phyloP scores from a whole-genome alignment of 2,888 invertebrate genomes.

The Cheiracanthium punctorium region DNA sequence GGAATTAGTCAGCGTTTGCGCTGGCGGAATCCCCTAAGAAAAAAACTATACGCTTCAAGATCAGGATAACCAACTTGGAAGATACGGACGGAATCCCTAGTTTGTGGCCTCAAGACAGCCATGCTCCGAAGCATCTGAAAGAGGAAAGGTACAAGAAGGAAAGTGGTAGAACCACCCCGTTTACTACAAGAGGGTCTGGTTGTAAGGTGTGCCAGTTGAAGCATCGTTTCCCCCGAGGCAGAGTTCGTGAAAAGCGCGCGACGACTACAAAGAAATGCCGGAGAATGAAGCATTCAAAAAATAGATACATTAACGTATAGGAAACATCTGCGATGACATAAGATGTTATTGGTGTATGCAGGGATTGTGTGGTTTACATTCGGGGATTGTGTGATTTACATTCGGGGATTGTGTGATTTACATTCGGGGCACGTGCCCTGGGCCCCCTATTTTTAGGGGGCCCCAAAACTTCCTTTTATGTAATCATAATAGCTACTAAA shows the following conservation, averaged over 20 bases:
- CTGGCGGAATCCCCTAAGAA: too few species aligned
- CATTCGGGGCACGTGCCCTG: too few species aligned
- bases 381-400: too few species aligned
- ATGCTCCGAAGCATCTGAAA: not conserved
- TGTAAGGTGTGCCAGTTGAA: not conserved
- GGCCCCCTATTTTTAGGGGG: too few species aligned
- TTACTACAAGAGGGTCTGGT: not conserved
- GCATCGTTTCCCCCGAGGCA: not conserved
- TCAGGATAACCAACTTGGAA: too few species aligned
- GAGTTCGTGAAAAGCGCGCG: not conserved
- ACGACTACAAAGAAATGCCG: not conserved
- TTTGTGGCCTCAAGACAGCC: not conserved
- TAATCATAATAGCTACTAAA: too few species aligned
- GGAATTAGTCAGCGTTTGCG: too few species aligned
- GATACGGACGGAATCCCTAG: not conserved
- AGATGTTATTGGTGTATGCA: too few species aligned
- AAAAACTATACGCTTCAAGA: too few species aligned
- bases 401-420: too few species aligned
- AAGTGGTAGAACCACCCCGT: slow-evolving; percentile 10
- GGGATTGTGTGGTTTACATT: too few species aligned
- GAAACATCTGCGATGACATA: not conserved
- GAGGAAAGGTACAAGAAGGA: not conserved
- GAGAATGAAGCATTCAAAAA: not conserved
- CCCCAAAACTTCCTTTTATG: too few species aligned
- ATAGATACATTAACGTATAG: not conserved